Evolutionary conservation across 2,888 invertebrate species (phyloP).

Genomic region (Pyralis farinalis): DNA sequence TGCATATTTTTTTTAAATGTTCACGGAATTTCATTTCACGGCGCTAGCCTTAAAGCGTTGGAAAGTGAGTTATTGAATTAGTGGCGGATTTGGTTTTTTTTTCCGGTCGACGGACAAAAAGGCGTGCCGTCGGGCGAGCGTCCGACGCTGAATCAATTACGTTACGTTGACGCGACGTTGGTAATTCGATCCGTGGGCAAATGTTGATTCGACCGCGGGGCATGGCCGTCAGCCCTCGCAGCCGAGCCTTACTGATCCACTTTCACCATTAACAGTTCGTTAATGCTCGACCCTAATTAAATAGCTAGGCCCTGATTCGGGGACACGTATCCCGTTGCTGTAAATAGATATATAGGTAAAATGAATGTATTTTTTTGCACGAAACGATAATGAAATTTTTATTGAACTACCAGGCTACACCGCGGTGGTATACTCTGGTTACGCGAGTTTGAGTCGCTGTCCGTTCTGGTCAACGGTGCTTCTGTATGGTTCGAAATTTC

Average conservation of each 20-base stretch:
- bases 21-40: slow-evolving; percentile 19
- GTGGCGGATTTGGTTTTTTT: slow-evolving; percentile 60
- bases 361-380: too few species aligned
- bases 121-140: slow-evolving; percentile 53
- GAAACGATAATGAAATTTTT: too few species aligned
- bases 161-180: slow-evolving; percentile 54
- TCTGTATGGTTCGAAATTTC: too few species aligned
- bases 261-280: slow-evolving; percentile 35
- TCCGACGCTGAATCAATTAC: slow-evolving; percentile 71
- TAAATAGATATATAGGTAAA: neutral
- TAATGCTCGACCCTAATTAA: slow-evolving; percentile 37
- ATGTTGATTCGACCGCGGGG: slow-evolving; percentile 75
- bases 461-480: too few species aligned
- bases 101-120: slow-evolving; percentile 53
- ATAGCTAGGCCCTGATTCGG: slow-evolving; percentile 5
- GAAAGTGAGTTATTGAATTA: slow-evolving; percentile 63
- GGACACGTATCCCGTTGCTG: neutral
- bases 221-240: slow-evolving; percentile 30
- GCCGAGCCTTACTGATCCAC: slow-evolving; percentile 47
- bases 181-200: slow-evolving; percentile 76
- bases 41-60: slow-evolving; percentile 26
- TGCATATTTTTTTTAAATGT: slow-evolving; percentile 17
- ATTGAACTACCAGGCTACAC: too few species aligned
- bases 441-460: too few species aligned
- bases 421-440: too few species aligned